Evolutionary conservation across 2,888 invertebrate genomes (phyloP), one percentile per base, ranked within the genome.

Genomic region (Cylloceria caligata): DNA sequence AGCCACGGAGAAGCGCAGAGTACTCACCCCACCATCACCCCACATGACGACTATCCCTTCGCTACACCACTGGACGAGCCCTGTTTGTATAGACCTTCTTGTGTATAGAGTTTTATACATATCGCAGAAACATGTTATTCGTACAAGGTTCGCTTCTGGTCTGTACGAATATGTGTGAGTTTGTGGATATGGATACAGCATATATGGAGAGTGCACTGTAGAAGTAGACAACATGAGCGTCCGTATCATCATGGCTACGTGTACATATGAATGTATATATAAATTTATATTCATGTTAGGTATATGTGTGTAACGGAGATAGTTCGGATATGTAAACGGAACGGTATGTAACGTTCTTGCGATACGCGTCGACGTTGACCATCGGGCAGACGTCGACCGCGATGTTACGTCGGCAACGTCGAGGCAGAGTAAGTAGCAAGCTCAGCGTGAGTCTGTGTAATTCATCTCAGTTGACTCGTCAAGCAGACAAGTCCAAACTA

Each of bases 401-500:
- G 49, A 11, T 21, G 24, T 2, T 16, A 49, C 34, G 60, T 34
- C 19, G 19, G 1, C 11, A 19, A 2, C 19, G 30, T 19, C 34
- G 30, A 2, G 69, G 36, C n/a, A 39, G 67, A 65, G 71, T 49
- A 49, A 49, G 67, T 34, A 27, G 47, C 47, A 60, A 79, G 64
- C 74, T 78, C 69, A 67, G 52, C 71, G 52, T 49, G 34, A 76
- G 75, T 55, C 83, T 83, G 65, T 82, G 85, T 88, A 88, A 89
- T 89, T 88, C 88, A 86, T 85, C 84, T 83, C 76, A 85, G 86
- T 85, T 85, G 87, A 87, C 85, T 86, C 83, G 85, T 86, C 86
- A 84, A 47, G 34, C 9, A 49, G 67, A 30, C 47, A 24, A 42
- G 34, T 27, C 47, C 80, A 85, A 88, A 24, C 30, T 89, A 83